Base-by-base conservation (phyloP, 2,888 invertebrate species). In the Aspidiotus destructor region DNA sequence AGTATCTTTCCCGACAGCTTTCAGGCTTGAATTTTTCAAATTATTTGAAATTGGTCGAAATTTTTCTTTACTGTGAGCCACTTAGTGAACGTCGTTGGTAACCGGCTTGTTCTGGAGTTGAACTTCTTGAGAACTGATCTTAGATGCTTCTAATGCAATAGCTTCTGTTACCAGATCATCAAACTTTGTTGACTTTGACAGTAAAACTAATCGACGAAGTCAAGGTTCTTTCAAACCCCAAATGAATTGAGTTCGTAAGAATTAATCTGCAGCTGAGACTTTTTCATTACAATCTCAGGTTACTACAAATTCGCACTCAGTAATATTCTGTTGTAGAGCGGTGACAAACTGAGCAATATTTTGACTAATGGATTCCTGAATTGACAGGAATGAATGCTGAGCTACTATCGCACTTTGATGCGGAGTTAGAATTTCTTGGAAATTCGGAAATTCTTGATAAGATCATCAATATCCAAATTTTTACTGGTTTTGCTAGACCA, bases 391-490 rank as follows among this genome's bases (percentile, higher is more conserved):
- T 9, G 17, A n/a, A 13, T 62, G 62, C 28, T 62, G 62, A 2
- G 48, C 11, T 7, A 62, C 52, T 13, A 62, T 28, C 8, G 2
- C 15, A 28, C 62, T 62, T n/a, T 52, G 15, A 11, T 62, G 44
- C 28, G 70, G 70, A 41, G 52, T 54, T 9, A 71, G 63, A 54
- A 69, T 60, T 16, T 62, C 63, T 57, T 41, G 55, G 41, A 71
- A 71, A 60, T 40, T 17, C 54, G 55, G 41, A 71, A 71, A 60
- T 40, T 17, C 54, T 15, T 11, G 3, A 70, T 61, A 3, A 71
- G 52, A 7, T 41, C 42, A n/a, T 54, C 48, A 44, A 62, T 70
- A n/a, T 42, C 28, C 41, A 71, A 55, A 9, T 28, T 13, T 28
- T 63, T 70, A 71, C 53, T 57, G 67, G 57, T 16, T 61, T 61